Base-by-base conservation (phyloP, 2,888 invertebrate species). In the Saturnia japonica region DNA sequence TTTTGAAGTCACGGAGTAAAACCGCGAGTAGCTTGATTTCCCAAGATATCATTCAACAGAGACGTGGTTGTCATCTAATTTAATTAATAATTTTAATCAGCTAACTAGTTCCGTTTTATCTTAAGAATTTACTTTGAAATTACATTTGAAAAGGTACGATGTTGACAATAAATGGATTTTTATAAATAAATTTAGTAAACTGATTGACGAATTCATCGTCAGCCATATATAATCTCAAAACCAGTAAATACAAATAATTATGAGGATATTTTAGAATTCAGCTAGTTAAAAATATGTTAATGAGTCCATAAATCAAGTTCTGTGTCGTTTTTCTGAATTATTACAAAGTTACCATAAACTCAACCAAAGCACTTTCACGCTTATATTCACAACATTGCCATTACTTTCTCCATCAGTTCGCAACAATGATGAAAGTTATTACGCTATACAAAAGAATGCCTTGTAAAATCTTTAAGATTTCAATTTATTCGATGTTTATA, bases 51-150 rank as follows among this genome's bases (percentile, higher is more conserved):
- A 82, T 70, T 72, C 67, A 64, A 74, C 79, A 76, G 74, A 76
- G 73, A 74, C 75, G 76, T 74, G 76, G 76, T 78, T 73, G 76
- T 78, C 81, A 80, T 81, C 84, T 90, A 88, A 91, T 91, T 90
- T 82, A 91, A 88, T 93, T 90, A 91, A 89, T 84, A 85, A 34
- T 84, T 86, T 90, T 88, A 90, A 91, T 89, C 85, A 89, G 84
- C 84, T 87, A 90, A 90, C 87, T 87, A 86, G 83, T 77, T 40
- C 40, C 40, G 19, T n/a, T 25, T 28, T 60, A 60, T 6, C 28
- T 28, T 60, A 60, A 28, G 0, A 60, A 14, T 60, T 60, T 60
- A 28, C 28, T 28, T 12, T 14, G 25, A 9, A 22, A 11, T 57
- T 25, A 8, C 14, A 14, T 60, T 60, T 28, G 6, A 14, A 25